These are phyloP conservation scores for Anseranas semipalmata DNA, from an alignment of 2,113 vertebrate species.

Conservation along the genomic window DNA sequence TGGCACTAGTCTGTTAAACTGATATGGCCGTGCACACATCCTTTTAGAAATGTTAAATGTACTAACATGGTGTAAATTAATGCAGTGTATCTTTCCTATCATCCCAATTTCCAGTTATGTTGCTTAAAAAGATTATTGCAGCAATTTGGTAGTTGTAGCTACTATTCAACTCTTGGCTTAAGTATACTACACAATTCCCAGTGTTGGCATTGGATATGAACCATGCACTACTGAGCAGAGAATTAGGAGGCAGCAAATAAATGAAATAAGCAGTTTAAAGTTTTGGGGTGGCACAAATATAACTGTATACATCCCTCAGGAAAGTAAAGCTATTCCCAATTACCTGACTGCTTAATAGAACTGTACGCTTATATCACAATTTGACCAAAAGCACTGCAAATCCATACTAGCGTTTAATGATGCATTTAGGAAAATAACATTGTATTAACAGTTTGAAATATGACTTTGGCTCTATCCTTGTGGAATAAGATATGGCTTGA, in stretches of 20 bases:
- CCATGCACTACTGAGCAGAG: background rate
- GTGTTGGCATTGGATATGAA: background rate
- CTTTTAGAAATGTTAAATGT: background rate
- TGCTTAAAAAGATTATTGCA: background rate
- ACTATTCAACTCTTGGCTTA: background rate
- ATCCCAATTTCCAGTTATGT: background rate
- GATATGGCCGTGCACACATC: background rate
- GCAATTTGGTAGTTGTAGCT: background rate
- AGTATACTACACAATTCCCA: background rate
- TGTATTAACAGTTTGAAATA: background rate
- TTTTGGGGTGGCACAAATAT: background rate
- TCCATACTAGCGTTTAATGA: background rate
- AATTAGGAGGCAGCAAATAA: slow-evolving; percentile 38
- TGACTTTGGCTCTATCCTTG: background rate
- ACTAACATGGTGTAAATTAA: background rate
- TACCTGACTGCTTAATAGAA: background rate
- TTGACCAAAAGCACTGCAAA: slow-evolving; percentile 19
- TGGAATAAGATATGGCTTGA: background rate
- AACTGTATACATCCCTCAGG: background rate
- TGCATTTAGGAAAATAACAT: background rate
- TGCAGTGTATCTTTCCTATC: background rate
- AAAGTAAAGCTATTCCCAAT: slow-evolving; percentile 32
- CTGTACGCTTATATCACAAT: background rate
- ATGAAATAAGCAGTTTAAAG: background rate
- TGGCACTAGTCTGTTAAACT: background rate